These are phyloP conservation scores for Cervus canadensis DNA, from an alignment of 2,113 vertebrate species.

Conservation along the genomic window DNA sequence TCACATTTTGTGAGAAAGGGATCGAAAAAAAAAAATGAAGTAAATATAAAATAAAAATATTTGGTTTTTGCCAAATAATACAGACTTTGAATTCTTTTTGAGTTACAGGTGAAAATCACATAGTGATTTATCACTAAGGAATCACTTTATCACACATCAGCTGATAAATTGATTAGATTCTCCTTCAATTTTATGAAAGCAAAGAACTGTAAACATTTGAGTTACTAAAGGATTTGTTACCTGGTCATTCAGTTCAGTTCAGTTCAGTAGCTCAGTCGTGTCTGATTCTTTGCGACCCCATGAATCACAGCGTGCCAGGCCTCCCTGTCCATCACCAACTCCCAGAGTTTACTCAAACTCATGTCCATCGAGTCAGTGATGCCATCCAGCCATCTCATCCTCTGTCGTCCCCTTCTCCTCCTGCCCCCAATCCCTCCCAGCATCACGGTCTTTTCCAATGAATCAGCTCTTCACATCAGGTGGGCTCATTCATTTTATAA, in stretches of 20 bases:
- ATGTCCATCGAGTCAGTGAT: no score
- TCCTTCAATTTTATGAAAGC: neutral
- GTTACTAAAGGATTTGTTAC: neutral
- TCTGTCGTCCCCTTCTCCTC: no score
- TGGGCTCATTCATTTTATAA: neutral
- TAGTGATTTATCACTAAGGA: neutral
- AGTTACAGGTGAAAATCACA: neutral
- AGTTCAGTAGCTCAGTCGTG: no score
- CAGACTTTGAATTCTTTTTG: neutral
- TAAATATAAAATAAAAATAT: neutral
- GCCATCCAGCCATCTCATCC: no score
- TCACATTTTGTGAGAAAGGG: neutral
- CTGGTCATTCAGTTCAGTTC: neutral
- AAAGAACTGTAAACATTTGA: neutral
- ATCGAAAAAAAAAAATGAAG: neutral
- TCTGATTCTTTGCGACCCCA: no score
- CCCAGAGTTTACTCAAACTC: no score
- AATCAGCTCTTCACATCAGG: no score
- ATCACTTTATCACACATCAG: neutral
- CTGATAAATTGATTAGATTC: neutral
- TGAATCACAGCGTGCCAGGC: no score
- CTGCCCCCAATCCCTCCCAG: no score
- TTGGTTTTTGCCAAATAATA: neutral
- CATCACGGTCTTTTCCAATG: no score
- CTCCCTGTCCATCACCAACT: no score